phyloP scores from a whole-genome alignment of 2,113 vertebrate genomes.

The Pomatostomus ruficeps region DNA sequence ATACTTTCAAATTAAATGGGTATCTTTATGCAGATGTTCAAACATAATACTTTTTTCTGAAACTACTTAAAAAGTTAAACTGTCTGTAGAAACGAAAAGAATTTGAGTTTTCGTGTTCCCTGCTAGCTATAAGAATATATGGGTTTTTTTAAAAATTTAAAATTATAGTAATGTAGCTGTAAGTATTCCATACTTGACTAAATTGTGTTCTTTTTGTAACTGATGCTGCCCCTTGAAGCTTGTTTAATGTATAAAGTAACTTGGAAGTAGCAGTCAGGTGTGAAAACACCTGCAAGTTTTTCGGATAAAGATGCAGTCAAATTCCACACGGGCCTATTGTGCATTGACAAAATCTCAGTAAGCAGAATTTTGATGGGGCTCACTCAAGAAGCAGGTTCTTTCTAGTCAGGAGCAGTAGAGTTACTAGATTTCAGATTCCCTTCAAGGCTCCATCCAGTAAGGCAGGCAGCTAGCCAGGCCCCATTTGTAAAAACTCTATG shows the following conservation, averaged over 20 bases:
- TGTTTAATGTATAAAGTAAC: neutral
- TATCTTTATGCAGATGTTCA: neutral
- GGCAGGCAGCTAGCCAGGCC: neutral
- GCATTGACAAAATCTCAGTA: neutral
- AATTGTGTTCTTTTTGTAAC: neutral
- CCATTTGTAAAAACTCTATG: accelerated
- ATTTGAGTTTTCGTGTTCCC: neutral
- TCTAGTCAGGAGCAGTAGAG: neutral
- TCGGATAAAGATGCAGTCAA: neutral
- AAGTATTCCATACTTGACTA: neutral
- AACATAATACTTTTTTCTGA: neutral
- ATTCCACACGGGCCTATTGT: neutral
- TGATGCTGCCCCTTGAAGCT: neutral
- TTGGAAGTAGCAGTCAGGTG: neutral
- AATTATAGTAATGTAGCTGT: neutral
- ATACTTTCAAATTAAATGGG: neutral
- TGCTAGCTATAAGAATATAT: neutral
- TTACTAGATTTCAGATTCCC: neutral
- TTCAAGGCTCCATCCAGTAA: neutral
- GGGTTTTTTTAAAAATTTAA: neutral
- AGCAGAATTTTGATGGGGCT: neutral
- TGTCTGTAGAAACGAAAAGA: neutral
- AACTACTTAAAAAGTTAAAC: neutral
- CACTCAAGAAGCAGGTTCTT: neutral
- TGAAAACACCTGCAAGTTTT: neutral